A percentile compares a stretch with the other conserved stretches of the same genome.
Conservation (phyloP, 2,888 invertebrate genomes). For the Drosophila suboccidentalis region DNA sequence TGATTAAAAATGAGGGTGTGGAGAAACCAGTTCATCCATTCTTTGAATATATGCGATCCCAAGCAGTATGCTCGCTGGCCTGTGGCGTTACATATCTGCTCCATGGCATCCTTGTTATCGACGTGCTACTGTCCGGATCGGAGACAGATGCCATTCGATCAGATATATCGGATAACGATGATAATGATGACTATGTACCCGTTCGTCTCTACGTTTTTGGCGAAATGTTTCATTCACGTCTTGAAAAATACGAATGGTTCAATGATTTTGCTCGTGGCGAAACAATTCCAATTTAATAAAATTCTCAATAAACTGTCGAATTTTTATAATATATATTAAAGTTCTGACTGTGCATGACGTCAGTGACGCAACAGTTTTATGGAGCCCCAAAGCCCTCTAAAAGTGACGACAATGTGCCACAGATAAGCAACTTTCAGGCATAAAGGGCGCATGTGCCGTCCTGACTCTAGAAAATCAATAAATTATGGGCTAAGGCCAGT, state of each 20-base stretch:
- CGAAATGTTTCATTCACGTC: not conserved
- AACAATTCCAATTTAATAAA: constrained; percentile 7
- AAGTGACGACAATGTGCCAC: constrained; percentile 52
- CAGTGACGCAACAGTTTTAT: constrained; percentile 56
- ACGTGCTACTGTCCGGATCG: constrained; percentile 51
- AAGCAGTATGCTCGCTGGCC: constrained; percentile 37
- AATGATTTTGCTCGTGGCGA: constrained; percentile 27
- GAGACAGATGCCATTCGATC: not conserved
- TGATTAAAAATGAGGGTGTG: not conserved
- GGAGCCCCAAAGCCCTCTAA: constrained; percentile 15
- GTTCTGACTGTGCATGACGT: constrained; percentile 41
- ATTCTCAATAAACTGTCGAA: constrained; percentile 1
- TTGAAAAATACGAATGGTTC: constrained; percentile 49
- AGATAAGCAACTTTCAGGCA: constrained; percentile 47
- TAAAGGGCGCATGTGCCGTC: constrained; percentile 75
- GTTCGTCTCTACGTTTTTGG: constrained; percentile 47
- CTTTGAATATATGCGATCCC: constrained; percentile 30
- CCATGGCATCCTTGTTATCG: constrained; percentile 51
- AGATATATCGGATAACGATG: not conserved
- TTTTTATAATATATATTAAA: not conserved
- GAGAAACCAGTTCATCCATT: constrained; percentile 46
- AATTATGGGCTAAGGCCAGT: constrained; percentile 79
- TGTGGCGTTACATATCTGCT: constrained; percentile 46
- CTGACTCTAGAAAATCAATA: constrained; percentile 73
- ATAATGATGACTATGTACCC: constrained; percentile 18